Evolutionary conservation across 2,888 invertebrate species (phyloP).

Genomic region (Watsonalla cultraria): DNA sequence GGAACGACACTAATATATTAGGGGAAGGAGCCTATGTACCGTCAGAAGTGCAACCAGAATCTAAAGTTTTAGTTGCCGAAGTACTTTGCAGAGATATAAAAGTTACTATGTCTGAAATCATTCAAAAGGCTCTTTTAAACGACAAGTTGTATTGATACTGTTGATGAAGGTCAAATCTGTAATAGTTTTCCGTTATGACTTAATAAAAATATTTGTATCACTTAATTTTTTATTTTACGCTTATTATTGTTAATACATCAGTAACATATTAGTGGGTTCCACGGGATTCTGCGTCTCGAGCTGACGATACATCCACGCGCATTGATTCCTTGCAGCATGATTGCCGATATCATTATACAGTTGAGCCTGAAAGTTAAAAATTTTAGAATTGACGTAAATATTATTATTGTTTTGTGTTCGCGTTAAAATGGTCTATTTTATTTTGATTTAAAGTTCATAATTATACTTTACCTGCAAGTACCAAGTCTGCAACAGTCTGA

Average conservation of each 20-base stretch:
- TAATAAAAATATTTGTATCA: background rate
- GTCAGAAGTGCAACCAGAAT: slow-evolving; percentile 62
- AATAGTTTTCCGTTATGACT: background rate
- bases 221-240: background rate
- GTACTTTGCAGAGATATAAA: slow-evolving; percentile 73
- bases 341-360: slow-evolving; percentile 87
- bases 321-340: slow-evolving; percentile 86
- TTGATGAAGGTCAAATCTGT: background rate
- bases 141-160: slow-evolving; percentile 79
- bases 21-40: slow-evolving; percentile 68
- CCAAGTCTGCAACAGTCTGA: slow-evolving; percentile 85
- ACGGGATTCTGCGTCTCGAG: slow-evolving; percentile 85
- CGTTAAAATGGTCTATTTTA: background rate
- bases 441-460: too few species aligned
- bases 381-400: background rate
- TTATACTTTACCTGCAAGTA: slow-evolving; percentile 79
- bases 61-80: slow-evolving; percentile 71
- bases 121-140: slow-evolving; percentile 82
- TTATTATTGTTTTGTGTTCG: background rate
- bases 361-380: slow-evolving; percentile 77
- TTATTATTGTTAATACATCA: slow-evolving; percentile 63
- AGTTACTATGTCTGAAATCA: slow-evolving; percentile 78
- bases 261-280: slow-evolving; percentile 74
- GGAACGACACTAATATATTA: slow-evolving; percentile 69
- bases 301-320: slow-evolving; percentile 88